phyloP scores from a whole-genome alignment of 2,888 invertebrate species.

The Hofmannophila pseudospretella region DNA sequence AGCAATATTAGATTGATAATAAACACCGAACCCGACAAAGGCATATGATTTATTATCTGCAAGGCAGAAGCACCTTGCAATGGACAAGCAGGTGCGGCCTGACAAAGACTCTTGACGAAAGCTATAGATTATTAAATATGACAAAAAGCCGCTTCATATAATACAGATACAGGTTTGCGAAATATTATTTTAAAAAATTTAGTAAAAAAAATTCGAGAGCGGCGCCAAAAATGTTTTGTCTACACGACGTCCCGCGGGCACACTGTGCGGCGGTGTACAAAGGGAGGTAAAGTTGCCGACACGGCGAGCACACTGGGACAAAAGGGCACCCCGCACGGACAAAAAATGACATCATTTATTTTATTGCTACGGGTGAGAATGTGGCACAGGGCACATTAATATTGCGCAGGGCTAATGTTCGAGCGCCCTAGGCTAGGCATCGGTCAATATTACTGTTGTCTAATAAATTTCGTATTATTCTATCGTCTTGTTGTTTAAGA shows the following conservation, averaged over 20 bases:
- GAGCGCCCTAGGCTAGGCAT: constrained; percentile 66
- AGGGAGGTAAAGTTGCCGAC: constrained; percentile 52
- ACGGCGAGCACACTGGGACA: constrained; percentile 53
- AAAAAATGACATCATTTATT: constrained; percentile 78
- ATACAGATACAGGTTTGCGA: constrained; percentile 48
- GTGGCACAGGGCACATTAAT: constrained; percentile 62
- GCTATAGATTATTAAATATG: constrained; percentile 76
- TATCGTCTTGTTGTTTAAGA: no score
- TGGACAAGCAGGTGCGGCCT: constrained; percentile 51
- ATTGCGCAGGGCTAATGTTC: constrained; percentile 68
- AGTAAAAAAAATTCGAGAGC: constrained; percentile 48
- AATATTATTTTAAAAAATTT: constrained; percentile 28
- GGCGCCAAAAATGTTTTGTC: constrained; percentile 74
- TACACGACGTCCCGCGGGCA: constrained; percentile 60
- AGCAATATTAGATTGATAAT: no score
- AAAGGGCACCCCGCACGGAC: constrained; percentile 62
- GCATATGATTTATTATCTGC: constrained; percentile 54
- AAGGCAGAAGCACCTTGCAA: constrained; percentile 69
- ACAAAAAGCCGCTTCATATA: constrained; percentile 58
- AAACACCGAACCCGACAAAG: constrained; percentile 15
- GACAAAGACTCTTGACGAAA: constrained; percentile 59
- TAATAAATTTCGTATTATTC: constrained; percentile 10
- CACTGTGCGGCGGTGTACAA: constrained; percentile 48
- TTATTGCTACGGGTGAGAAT: constrained; percentile 75
- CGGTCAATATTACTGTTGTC: constrained; percentile 30